phyloP scores from a whole-genome alignment of 2,797 vertebrate species.

The Columba guinea region DNA sequence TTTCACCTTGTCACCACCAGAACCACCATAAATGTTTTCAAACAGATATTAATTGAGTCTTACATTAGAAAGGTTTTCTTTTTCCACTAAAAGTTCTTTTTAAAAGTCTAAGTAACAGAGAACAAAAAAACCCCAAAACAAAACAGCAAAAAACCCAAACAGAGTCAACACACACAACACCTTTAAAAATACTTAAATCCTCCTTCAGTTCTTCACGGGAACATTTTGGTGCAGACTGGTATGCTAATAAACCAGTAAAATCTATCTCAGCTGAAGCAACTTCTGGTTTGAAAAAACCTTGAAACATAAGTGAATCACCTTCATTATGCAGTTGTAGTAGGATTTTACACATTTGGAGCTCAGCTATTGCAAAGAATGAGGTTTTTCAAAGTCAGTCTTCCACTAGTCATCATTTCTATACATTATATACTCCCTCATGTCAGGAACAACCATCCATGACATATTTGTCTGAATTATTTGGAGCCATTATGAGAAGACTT shows the following conservation, averaged over 20 bases:
- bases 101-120: neutral
- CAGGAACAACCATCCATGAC: conserved; percentile 17
- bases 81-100: neutral
- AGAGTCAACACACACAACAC: no score
- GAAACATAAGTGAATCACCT: neutral
- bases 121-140: neutral
- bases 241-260: neutral
- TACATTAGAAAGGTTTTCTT: neutral
- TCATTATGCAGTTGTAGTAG: neutral
- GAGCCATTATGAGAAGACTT: neutral
- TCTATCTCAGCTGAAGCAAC: neutral
- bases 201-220: neutral
- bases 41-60: neutral
- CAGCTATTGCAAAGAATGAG: neutral
- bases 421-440: neutral
- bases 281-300: neutral
- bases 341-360: neutral
- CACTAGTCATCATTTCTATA: neutral
- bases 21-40: neutral
- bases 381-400: conserved; percentile 15
- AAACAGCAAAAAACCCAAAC: no score
- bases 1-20: neutral
- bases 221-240: neutral
- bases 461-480: conserved; percentile 31
- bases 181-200: neutral